A percentile compares a stretch with the other conserved stretches of the same genome.
phyloP scores from a whole-genome alignment of 2,888 invertebrate genomes.

The Hypselothyrea guttata region DNA sequence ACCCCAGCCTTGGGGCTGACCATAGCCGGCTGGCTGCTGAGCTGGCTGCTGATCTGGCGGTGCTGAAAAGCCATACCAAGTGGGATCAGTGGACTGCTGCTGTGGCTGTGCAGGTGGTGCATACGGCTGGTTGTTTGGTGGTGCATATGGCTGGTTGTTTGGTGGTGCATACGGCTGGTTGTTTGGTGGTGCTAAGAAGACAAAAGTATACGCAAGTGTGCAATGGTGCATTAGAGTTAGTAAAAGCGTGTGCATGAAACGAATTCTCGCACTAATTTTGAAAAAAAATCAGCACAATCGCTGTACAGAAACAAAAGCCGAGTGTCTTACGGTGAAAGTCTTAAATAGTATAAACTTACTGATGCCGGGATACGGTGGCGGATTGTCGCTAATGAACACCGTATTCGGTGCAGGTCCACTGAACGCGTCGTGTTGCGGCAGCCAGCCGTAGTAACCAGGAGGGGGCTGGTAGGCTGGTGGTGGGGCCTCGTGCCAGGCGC shows the following conservation, averaged over 20 bases:
- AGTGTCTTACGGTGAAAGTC: constrained; percentile 45
- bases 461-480: constrained; percentile 95
- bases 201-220: constrained; percentile 43
- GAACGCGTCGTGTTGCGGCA: constrained; percentile 87
- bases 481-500: constrained; percentile 92
- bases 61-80: constrained; percentile 80
- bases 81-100: constrained; percentile 56
- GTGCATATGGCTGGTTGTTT: constrained; percentile 31
- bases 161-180: constrained; percentile 43
- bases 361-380: constrained; percentile 97
- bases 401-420: constrained; percentile 89
- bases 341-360: constrained; percentile 80
- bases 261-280: constrained; percentile 15
- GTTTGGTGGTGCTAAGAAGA: constrained; percentile 63
- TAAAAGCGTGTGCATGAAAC: constrained; percentile 24
- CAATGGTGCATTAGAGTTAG: constrained; percentile 36
- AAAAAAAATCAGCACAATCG: constrained; percentile 38
- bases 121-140: constrained; percentile 34
- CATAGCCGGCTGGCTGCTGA: constrained; percentile 60
- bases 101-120: constrained; percentile 38
- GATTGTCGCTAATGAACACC: constrained; percentile 94
- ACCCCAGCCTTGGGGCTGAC: constrained; percentile 56
- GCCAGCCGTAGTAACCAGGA: constrained; percentile 96
- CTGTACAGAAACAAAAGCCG: constrained; percentile 77
- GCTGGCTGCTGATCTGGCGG: constrained; percentile 68